Base-by-base conservation (phyloP, 2,888 invertebrate genomes). In the Choreutis nemorana region DNA sequence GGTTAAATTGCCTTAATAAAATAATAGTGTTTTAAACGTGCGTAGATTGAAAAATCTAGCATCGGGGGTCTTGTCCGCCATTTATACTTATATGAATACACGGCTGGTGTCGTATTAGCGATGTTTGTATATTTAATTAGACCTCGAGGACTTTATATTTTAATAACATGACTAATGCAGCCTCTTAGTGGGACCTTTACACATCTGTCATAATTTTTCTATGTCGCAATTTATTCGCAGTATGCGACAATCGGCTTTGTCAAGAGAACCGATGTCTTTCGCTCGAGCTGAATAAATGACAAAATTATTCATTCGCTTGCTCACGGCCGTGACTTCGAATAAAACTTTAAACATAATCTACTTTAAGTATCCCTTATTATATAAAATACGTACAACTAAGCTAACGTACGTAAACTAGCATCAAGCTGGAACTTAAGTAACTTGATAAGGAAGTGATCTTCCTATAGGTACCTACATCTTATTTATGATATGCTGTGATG, bases 121-220 rank as follows among this genome's bases (percentile, higher is more conserved):
- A 62, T 61, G 62, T 65, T 65, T 55, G 54, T 49, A 36, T 34
- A 47, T 50, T 58, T 67, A 63, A 67, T 72, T 67, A 67, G 55
- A 44, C 46, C 50, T 54, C 48, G 50, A 49, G 50, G 53, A 50
- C 56, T 65, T 62, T 55, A 56, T 54, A 64, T 68, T 62, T 60
- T 64, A 68, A 70, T 66, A 32, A 70, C 63, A 47, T 75, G 65
- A 75, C 67, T 63, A 72, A 78, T 71, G 49, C 43, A 44, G 40
- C 41, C 45, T 42, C 47, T 53, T 52, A 47, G 48, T 42, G 51
- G 44, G 52, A 53, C 49, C 52, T 57, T 45, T 48, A 61, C 56
- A 48, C 61, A 77, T 78, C 65, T 75, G 67, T 77, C 77, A 75
- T 77, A 73, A 75, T 78, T 78, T 72, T 77, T 77, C 73, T 71